A percentile compares a stretch with the other conserved stretches of the same genome.
Evolutionary conservation across 2,113 vertebrate genomes (phyloP).

Genomic region (Hylia prasina): DNA sequence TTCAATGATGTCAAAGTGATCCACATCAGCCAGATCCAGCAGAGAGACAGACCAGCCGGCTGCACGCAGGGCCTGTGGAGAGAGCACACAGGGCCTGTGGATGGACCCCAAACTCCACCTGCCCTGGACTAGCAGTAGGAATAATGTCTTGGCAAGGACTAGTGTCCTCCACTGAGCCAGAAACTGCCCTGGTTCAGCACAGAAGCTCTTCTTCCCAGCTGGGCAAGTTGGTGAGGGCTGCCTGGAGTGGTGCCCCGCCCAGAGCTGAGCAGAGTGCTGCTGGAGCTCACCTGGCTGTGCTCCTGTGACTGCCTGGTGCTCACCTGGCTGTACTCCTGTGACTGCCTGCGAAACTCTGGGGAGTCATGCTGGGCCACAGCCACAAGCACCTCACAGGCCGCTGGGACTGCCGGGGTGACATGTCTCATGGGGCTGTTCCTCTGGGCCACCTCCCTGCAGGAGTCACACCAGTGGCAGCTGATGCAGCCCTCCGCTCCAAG

Average conservation of each 20-base stretch:
- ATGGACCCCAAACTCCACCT: neutral
- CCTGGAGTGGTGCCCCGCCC: rapidly evolving
- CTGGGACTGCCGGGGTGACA: conserved; percentile 44
- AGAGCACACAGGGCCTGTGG: neutral
- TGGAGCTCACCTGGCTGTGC: conserved; percentile 68
- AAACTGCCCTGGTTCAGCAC: neutral
- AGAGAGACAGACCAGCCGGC: conserved; percentile 50
- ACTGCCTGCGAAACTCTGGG: conserved; percentile 85
- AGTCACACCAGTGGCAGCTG: neutral
- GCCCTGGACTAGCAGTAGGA: neutral
- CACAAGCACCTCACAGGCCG: conserved; percentile 74
- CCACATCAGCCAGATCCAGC: conserved; percentile 34
- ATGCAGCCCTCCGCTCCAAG: rapidly evolving
- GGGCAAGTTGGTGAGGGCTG: rapidly evolving
- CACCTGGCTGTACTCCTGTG: conserved; percentile 83
- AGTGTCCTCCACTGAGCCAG: neutral
- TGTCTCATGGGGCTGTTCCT: conserved; percentile 84
- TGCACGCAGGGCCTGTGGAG: conserved; percentile 1
- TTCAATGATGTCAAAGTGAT: conserved; percentile 77
- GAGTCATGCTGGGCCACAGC: conserved; percentile 85
- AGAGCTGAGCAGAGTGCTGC: rapidly evolving
- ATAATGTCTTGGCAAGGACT: neutral
- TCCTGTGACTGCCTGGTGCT: neutral
- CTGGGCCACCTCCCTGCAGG: conserved; percentile 80
- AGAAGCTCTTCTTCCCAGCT: rapidly evolving